These are phyloP conservation scores for Cataglyphis hispanica DNA, from an alignment of 1,140 invertebrate species.

Conservation along the genomic window DNA sequence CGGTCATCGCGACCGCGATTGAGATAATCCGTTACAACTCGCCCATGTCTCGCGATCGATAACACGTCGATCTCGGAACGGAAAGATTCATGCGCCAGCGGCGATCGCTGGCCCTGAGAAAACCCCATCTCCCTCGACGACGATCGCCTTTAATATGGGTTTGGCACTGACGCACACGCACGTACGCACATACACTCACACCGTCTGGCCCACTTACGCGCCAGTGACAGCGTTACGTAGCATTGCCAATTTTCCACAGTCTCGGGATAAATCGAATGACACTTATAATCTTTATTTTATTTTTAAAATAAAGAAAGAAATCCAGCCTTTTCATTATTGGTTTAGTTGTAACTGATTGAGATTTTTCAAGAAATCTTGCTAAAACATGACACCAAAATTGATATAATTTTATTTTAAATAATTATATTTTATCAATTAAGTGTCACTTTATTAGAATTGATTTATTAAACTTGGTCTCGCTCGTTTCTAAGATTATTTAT, in stretches of 20 bases:
- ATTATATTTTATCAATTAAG: no score
- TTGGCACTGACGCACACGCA: constrained; percentile 83
- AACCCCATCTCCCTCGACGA: constrained; percentile 64
- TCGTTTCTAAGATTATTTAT: no score
- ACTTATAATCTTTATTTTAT: not conserved
- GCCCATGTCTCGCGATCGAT: constrained; percentile 63
- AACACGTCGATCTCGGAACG: constrained; percentile 37
- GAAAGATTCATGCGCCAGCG: constrained; percentile 61
- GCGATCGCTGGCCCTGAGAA: constrained; percentile 75
- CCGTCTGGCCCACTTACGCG: constrained; percentile 80
- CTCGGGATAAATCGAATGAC: not conserved
- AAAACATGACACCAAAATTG: no score
- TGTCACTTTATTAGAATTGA: no score
- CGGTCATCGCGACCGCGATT: constrained; percentile 33
- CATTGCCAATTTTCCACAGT: constrained; percentile 46
- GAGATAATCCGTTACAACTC: constrained; percentile 65
- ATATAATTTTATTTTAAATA: no score
- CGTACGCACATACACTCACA: constrained; percentile 71
- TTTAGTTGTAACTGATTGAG: not conserved
- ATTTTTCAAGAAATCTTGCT: constrained; percentile 17
- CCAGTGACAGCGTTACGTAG: constrained; percentile 37
- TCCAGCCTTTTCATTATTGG: not conserved
- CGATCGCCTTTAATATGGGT: constrained; percentile 75
- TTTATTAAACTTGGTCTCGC: no score
- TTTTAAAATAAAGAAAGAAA: not conserved